Conservation (phyloP, 2,888 invertebrate genomes). For the Cryptocheilus praepositus region DNA sequence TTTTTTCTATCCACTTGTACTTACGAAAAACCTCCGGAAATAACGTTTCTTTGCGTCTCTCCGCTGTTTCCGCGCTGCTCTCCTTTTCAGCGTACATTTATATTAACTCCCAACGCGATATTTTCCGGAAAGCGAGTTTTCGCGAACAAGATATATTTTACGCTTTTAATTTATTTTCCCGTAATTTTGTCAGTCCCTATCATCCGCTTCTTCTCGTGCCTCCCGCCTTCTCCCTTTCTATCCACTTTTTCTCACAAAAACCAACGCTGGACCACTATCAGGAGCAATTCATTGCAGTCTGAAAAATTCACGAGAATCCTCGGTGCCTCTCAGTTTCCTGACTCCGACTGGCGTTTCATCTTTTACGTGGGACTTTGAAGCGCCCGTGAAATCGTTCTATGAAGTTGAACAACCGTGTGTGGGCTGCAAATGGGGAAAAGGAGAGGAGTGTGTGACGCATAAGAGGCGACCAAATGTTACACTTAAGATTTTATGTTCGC, state of each 20-base stretch:
- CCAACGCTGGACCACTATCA: constrained; percentile 21
- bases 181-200: not conserved
- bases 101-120: no score
- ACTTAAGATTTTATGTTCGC: constrained; percentile 53
- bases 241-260: not conserved
- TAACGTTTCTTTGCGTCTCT: no score
- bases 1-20: no score
- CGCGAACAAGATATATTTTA: not conserved
- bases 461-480: constrained; percentile 35
- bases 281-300: constrained; percentile 45
- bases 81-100: no score
- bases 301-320: constrained; percentile 49
- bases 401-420: not conserved
- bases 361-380: constrained; percentile 37
- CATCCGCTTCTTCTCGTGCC: constrained; percentile 2
- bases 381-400: constrained; percentile 38
- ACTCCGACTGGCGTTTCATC: constrained; percentile 38
- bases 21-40: no score
- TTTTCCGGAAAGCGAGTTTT: not conserved
- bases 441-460: constrained; percentile 9
- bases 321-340: constrained; percentile 23
- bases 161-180: not conserved
- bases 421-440: not conserved
- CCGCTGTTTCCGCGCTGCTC: no score
- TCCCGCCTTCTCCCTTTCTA: constrained; percentile 12